Percentiles rank a stretch among this genome's conserved stretches.
phyloP scores from a whole-genome alignment of 1,140 invertebrate species.

The Charaxes varanes region DNA sequence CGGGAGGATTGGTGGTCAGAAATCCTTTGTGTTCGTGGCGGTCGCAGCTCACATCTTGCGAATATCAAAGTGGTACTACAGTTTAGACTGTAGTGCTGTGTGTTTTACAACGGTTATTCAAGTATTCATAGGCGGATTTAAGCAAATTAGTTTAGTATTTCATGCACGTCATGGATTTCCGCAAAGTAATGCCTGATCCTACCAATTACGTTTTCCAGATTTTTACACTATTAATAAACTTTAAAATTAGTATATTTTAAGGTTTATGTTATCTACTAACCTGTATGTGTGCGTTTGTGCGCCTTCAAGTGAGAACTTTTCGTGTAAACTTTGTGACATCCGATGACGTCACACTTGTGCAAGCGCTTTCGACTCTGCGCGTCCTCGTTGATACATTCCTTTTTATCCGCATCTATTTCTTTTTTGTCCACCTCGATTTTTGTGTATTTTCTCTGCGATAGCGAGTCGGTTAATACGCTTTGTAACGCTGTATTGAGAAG shows the following conservation, averaged over 20 bases:
- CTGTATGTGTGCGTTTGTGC: conserved; percentile 97
- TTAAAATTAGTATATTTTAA: conserved; percentile 12
- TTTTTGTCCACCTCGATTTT: conserved; percentile 16
- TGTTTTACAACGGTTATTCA: too few species aligned
- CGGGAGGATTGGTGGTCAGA: too few species aligned
- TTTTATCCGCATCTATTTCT: conserved; percentile 14
- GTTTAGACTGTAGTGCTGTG: too few species aligned
- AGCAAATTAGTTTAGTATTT: too few species aligned
- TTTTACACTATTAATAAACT: too few species aligned
- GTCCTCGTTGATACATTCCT: conserved; percentile 25
- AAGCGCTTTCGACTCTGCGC: conserved; percentile 54
- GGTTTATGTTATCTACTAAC: conserved; percentile 73
- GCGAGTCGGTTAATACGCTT: conserved; percentile 37
- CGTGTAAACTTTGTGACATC: conserved; percentile 97
- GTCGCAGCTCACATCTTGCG: too few species aligned
- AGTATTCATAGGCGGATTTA: too few species aligned
- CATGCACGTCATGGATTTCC: too few species aligned
- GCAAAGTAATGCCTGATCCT: too few species aligned
- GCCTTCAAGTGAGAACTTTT: conserved; percentile 98
- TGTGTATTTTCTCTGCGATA: conserved; percentile 19
- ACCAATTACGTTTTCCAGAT: too few species aligned
- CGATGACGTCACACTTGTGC: conserved; percentile 95
- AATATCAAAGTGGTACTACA: too few species aligned
- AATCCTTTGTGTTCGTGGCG: too few species aligned
- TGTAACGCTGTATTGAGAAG: conserved; percentile 52